Base-by-base conservation (phyloP, 2,888 invertebrate genomes). In the Glaucopsyche alexis region DNA sequence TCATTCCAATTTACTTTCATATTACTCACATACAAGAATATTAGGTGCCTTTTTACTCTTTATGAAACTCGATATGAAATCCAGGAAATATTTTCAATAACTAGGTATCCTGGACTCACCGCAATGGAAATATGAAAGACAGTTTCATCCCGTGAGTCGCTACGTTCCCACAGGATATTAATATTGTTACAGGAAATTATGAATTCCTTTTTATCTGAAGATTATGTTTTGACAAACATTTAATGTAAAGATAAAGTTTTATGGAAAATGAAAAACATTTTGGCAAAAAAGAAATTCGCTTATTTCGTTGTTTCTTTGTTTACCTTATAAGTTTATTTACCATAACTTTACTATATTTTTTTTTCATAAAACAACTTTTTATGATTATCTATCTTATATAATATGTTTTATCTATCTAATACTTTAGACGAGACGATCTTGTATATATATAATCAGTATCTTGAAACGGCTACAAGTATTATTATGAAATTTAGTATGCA, bases 121-220 rank as follows among this genome's bases (percentile, higher is more conserved):
- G 45, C 69, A 47, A 19, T 69, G 69, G 69, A 69, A 69, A 69
- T 69, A 49, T 69, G 69, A 69, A 69, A 69, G 69, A 49, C 69
- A 69, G 47, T 69, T 69, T 69, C 47, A 69, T 69, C 49, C 69
- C 69, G 47, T 69, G 47, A 69, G 45, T 69, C 47, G 47, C 69
- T 49, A 69, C 69, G 47, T 47, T 69, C 69, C 47, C 69, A 49
- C 47, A 69, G 69, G 69, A 69, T 69, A 69, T 69, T 69, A 47
- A 69, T 69, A 49, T 67, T 45, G 67, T 67, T 67, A 67, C 67
- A 42, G 67, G 45, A 67, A 45, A 67, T 67, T 67, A 67, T 67
- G 45, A 67, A 45, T 60, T 60, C 29, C 7, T 13, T 60, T 60
- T 60, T 60, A 29, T 60, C 60, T 29, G 7, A 2, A 60, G 7